phyloP scores from a whole-genome alignment of 2,113 vertebrate genomes.

The Phrynosoma platyrhinos region DNA sequence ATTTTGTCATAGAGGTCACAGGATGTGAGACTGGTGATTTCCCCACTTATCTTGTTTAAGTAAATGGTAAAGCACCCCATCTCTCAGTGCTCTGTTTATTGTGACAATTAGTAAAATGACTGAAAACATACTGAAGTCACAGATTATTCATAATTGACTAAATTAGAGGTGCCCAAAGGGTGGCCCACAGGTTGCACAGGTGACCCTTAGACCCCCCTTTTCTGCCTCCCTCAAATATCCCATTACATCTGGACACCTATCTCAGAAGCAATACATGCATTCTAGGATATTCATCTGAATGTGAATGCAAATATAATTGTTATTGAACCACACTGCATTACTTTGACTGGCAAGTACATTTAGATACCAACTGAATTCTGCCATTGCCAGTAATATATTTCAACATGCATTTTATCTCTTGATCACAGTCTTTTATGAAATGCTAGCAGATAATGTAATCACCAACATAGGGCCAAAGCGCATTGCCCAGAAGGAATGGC shows the following conservation, averaged over 20 bases:
- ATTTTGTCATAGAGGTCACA: constrained; percentile 43
- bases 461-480: too few species aligned
- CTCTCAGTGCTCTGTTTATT: not conserved
- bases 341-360: not conserved
- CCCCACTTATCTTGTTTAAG: too few species aligned
- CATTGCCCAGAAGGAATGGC: too few species aligned
- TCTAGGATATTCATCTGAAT: not conserved
- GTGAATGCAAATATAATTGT: not conserved
- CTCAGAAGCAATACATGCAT: too few species aligned
- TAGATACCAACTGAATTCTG: too few species aligned
- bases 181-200: too few species aligned
- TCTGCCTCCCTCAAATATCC: not conserved
- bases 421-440: too few species aligned
- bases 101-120: not conserved
- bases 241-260: not conserved
- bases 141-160: not conserved
- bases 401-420: too few species aligned
- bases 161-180: not conserved
- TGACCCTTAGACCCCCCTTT: too few species aligned
- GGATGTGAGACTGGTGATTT: not conserved
- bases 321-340: not conserved
- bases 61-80: not conserved
- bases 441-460: too few species aligned
- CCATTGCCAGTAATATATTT: too few species aligned
- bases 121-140: not conserved